Base-by-base conservation (phyloP, 2,797 vertebrate species). In the Arctocebus calabarensis region DNA sequence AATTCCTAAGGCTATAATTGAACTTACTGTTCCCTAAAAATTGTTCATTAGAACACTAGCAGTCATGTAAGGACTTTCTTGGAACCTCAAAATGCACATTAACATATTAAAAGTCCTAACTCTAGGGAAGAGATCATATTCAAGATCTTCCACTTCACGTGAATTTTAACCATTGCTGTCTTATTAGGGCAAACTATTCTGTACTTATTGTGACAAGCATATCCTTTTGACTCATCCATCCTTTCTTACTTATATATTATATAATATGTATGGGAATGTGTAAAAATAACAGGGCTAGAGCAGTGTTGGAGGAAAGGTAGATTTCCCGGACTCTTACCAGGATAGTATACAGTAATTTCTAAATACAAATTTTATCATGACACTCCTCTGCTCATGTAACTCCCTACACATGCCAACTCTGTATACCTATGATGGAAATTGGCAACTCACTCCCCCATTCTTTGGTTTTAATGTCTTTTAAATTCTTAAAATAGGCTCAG, bases 381-480 rank as follows among this genome's bases (percentile, higher is more conserved):
- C 6, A 34, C 25, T 86, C 29, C 40, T 88, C 81, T 64, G 48
- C 64, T 34, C 7, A 13, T 16, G 11, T 48, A 40, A 90, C 74
- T 73, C 52, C 83, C 48, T 27, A 27, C 5, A 32, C 3, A 13
- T 17, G 48, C n/a, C 57, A 55, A 59, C 23, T 83, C 34, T n/a
- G 14, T n/a, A 64, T 11, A 3, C 9, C 40, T 27, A n/a, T 27
- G 43, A 23, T 14, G 43, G 62, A 84, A 57, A 96, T 0, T 34
- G 66, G 11, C 25, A 70, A 55, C 17, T 37, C 91, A 52, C 55
- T 89, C 89, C 89, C n/a, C 20, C 40, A 71, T 77, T 86, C 32
- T 95, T 91, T 89, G 48, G 59, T 96, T 93, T 93, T 79, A 84
- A 82, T 88, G 55, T 48, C 23, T 90, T 94, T 82, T 59, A 86